These are phyloP conservation scores for Darevskia nairensis DNA, from an alignment of 2,797 vertebrate species.

Conservation along the genomic window DNA sequence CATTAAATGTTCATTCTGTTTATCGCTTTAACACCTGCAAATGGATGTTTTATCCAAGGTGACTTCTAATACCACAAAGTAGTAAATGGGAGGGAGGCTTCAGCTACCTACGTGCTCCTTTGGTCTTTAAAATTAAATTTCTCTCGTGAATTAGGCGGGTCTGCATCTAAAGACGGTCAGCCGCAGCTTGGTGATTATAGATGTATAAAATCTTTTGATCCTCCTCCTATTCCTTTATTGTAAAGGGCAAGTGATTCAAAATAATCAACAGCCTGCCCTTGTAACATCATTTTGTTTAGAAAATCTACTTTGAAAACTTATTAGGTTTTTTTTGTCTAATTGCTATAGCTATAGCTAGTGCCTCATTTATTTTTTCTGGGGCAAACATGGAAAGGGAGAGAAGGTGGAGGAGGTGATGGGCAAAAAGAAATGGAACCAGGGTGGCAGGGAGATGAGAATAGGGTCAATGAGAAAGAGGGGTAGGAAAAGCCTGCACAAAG, in stretches of 20 bases:
- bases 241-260: constrained; percentile 1
- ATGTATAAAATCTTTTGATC: neutral
- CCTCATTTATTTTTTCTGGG: neutral
- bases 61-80: neutral
- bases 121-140: neutral
- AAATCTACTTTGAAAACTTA: neutral
- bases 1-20: too few species aligned
- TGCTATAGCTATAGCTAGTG: neutral
- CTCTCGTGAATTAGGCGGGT: neutral
- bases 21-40: too few species aligned
- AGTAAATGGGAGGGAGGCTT: neutral
- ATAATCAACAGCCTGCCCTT: neutral
- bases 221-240: neutral
- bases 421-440: neutral
- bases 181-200: neutral
- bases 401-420: neutral
- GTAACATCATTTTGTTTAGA: neutral
- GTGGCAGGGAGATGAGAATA: neutral
- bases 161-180: neutral
- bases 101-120: neutral
- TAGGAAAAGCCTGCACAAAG: neutral
- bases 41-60: too few species aligned
- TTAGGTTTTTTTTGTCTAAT: neutral
- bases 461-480: neutral
- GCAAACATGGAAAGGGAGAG: neutral